Conservation (phyloP, 2,888 invertebrate genomes). For the Lycaena phlaeas region DNA sequence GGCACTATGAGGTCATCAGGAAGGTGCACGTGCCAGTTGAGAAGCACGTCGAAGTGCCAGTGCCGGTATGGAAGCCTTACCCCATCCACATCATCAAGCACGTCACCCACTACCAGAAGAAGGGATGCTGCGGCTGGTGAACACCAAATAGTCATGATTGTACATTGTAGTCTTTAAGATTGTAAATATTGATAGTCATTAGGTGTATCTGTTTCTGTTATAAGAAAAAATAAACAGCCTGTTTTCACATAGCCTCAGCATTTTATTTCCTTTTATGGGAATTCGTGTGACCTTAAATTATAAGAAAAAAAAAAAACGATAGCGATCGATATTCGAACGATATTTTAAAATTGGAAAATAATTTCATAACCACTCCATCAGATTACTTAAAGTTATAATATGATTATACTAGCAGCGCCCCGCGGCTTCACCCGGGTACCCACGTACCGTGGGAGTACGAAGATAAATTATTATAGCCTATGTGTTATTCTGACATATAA, state of each 20-base stretch:
- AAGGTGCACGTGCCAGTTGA: constrained; percentile 55
- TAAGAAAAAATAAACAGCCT: constrained; percentile 29
- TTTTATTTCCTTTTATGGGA: neutral
- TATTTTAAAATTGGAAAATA: no score
- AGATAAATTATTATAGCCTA: no score
- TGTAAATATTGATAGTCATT: constrained; percentile 67
- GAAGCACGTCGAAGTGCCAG: constrained; percentile 58
- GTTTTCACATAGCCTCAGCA: constrained; percentile 21
- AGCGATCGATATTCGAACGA: no score
- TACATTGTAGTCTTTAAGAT: constrained; percentile 64
- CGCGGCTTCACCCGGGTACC: no score
- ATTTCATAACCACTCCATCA: no score
- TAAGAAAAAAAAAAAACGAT: neutral
- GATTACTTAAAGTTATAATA: no score
- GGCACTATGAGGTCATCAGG: constrained; percentile 60
- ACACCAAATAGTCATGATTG: constrained; percentile 39
- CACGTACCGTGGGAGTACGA: no score
- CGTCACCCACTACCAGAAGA: constrained; percentile 64
- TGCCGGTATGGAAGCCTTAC: constrained; percentile 61
- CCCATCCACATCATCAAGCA: constrained; percentile 65
- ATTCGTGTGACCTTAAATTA: neutral
- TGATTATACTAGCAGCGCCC: no score
- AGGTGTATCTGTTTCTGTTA: constrained; percentile 38
- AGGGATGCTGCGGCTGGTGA: constrained; percentile 57
- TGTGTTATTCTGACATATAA: no score